Percentiles rank a stretch among this genome's conserved stretches.
Evolutionary conservation across 1,140 invertebrate genomes (phyloP).

Genomic region (Saccostrea glomerata): DNA sequence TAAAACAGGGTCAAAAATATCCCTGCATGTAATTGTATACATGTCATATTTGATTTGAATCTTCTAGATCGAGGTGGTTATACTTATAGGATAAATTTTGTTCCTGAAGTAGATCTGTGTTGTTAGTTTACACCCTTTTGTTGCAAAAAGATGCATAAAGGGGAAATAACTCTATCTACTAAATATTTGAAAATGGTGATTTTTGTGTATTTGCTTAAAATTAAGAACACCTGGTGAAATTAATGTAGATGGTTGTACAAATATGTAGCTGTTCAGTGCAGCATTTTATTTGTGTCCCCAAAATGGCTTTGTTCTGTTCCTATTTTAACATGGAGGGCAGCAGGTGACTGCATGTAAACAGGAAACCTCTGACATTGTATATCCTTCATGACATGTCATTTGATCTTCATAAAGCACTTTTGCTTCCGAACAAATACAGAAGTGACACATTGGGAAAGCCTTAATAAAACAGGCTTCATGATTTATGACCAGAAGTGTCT

Average conservation of each 20-base stretch:
- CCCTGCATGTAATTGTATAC: too few species aligned
- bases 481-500: not conserved
- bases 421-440: slow-evolving; percentile 10
- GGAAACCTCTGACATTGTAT: slow-evolving; percentile 22
- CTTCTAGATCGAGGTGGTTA: too few species aligned
- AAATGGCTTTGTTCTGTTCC: slow-evolving; percentile 1
- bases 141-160: not conserved
- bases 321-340: not conserved
- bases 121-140: too few species aligned
- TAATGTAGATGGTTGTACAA: not conserved
- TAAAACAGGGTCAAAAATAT: too few species aligned
- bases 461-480: slow-evolving; percentile 5
- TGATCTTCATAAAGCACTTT: slow-evolving; percentile 33
- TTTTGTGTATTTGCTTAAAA: not conserved
- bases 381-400: slow-evolving; percentile 31
- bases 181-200: not conserved
- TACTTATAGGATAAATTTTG: too few species aligned
- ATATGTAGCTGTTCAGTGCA: not conserved
- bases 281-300: not conserved
- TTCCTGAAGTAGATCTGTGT: too few species aligned
- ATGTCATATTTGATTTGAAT: too few species aligned
- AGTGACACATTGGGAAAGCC: slow-evolving; percentile 1
- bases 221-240: not conserved
- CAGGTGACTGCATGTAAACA: slow-evolving; percentile 30
- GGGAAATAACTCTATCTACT: not conserved